phyloP scores from a whole-genome alignment of 1,140 invertebrate genomes.

The Temnothorax nylanderi region DNA sequence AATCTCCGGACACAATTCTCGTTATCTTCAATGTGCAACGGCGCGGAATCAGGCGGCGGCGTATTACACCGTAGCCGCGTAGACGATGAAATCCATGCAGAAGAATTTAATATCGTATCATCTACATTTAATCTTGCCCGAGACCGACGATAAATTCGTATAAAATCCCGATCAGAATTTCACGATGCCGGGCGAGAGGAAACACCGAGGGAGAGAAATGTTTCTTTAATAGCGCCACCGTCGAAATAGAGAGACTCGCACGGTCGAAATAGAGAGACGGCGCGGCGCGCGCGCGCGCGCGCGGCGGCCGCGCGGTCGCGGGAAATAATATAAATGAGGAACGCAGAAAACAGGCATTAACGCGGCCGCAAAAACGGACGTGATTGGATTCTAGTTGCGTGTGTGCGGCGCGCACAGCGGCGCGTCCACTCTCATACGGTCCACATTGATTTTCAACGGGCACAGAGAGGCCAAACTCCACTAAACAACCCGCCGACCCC shows the following conservation, averaged over 20 bases:
- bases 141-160: constrained; percentile 54
- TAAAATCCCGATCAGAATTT: constrained; percentile 55
- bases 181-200: constrained; percentile 9
- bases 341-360: constrained; percentile 4
- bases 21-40: constrained; percentile 55
- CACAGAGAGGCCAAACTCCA: constrained; percentile 1
- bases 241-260: neutral
- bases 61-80: neutral
- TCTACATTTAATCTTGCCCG: constrained; percentile 56
- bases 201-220: constrained; percentile 33
- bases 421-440: neutral
- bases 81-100: constrained; percentile 44
- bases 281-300: too few species aligned
- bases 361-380: neutral
- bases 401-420: neutral
- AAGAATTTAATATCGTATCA: constrained; percentile 62
- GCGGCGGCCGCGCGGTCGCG: neutral
- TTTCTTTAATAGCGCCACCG: constrained; percentile 44
- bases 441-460: constrained; percentile 42
- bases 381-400: constrained; percentile 6
- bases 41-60: constrained; percentile 22
- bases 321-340: constrained; percentile 29
- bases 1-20: constrained; percentile 44
- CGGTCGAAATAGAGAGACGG: too few species aligned
- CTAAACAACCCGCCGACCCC: neutral